Evolutionary conservation across 2,888 invertebrate genomes (phyloP).

Genomic region (Cerceris ruficornis): DNA sequence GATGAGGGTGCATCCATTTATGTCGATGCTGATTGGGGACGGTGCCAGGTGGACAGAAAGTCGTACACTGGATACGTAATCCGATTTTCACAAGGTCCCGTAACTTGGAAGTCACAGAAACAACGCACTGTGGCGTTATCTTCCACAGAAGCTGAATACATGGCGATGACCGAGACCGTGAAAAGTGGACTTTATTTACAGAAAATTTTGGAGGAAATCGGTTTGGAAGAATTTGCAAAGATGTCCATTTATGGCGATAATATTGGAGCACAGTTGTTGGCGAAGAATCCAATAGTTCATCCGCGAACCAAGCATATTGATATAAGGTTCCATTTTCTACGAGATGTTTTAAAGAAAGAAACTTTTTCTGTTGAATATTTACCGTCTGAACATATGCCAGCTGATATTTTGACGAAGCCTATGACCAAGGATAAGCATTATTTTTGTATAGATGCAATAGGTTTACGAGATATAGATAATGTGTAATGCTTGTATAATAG

Average conservation of each 20-base stretch:
- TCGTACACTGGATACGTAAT: constrained; percentile 36
- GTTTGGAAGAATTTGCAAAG: background rate
- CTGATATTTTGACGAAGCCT: no score
- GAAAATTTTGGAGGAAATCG: constrained; percentile 6
- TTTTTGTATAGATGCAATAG: no score
- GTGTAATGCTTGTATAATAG: no score
- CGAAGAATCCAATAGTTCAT: constrained; percentile 21
- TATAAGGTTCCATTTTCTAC: constrained; percentile 10
- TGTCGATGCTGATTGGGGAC: no score
- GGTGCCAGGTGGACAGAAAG: background rate
- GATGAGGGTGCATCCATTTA: no score
- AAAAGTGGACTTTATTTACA: constrained; percentile 9
- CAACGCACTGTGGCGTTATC: constrained; percentile 15
- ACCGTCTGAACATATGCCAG: no score
- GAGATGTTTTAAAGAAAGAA: background rate
- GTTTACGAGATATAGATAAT: no score
- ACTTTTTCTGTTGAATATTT: background rate
- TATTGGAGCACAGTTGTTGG: constrained; percentile 16
- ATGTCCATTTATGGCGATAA: constrained; percentile 16
- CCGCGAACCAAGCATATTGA: constrained; percentile 11
- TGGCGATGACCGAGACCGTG: background rate
- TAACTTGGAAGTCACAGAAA: constrained; percentile 13
- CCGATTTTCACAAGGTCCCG: constrained; percentile 12
- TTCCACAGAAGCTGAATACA: constrained; percentile 5
- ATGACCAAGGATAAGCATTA: no score